Evolutionary conservation across 2,888 invertebrate genomes (phyloP).

Genomic region (Drosophila falleni): DNA sequence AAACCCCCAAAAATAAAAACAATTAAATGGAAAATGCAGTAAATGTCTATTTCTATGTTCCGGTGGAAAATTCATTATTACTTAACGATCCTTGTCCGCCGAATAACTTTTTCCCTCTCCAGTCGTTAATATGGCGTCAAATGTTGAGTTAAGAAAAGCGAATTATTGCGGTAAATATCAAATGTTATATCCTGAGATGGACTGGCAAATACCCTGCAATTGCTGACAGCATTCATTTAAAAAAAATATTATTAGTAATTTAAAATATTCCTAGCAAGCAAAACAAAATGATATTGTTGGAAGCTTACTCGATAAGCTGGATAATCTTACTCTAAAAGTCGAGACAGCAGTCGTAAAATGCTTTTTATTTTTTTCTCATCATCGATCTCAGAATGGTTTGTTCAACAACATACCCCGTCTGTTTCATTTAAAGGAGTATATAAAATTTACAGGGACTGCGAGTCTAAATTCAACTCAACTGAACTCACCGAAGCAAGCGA

Average conservation of each 20-base stretch:
- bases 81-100: conserved; percentile 30
- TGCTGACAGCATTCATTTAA: too few species aligned
- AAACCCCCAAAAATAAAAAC: conserved; percentile 49
- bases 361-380: too few species aligned
- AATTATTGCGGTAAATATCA: not conserved
- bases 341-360: too few species aligned
- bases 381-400: too few species aligned
- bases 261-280: not conserved
- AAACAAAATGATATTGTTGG: not conserved
- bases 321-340: too few species aligned
- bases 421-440: not conserved
- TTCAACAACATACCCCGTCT: conserved; percentile 15
- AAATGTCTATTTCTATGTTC: not conserved
- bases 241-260: too few species aligned
- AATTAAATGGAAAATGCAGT: conserved; percentile 26
- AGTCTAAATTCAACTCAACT: not conserved
- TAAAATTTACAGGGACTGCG: conserved; percentile 44
- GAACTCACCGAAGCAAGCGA: conserved; percentile 67
- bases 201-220: conserved; percentile 18
- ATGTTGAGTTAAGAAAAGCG: conserved; percentile 32
- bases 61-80: not conserved
- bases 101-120: not conserved
- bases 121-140: conserved; percentile 40
- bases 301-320: not conserved
- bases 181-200: not conserved